These are phyloP conservation scores for Phocoena phocoena DNA, from an alignment of 2,113 vertebrate species.

Conservation along the genomic window DNA sequence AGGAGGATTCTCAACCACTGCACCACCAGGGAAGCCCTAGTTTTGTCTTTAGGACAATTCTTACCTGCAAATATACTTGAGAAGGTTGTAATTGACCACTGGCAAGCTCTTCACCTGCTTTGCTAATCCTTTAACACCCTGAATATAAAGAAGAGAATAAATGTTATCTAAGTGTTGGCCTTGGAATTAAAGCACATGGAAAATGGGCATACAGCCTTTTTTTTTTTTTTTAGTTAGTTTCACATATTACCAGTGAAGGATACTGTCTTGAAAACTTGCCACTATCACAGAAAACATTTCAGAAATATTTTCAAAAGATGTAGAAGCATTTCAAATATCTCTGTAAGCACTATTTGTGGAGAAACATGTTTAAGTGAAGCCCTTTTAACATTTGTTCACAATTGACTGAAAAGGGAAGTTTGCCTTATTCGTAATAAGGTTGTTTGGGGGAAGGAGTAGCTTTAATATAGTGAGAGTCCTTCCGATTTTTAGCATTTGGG, in stretches of 20 bases:
- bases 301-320: slow-evolving; percentile 24
- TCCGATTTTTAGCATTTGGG: background rate
- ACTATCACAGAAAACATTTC: background rate
- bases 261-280: background rate
- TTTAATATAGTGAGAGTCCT: background rate
- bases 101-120: slow-evolving; percentile 94
- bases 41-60: slow-evolving; percentile 4
- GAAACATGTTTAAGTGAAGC: background rate
- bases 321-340: background rate
- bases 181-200: background rate
- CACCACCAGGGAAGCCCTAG: background rate
- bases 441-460: background rate
- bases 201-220: background rate
- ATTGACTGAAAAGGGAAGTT: background rate
- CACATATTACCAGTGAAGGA: background rate
- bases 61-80: slow-evolving; percentile 99
- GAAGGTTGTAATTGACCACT: slow-evolving; percentile 95
- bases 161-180: background rate
- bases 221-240: background rate
- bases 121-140: slow-evolving; percentile 94
- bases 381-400: background rate
- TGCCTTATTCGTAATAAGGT: background rate
- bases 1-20: no score
- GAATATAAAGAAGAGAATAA: slow-evolving; percentile 36
- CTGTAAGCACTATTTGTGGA: background rate